Base-by-base conservation (phyloP, 2,797 vertebrate genomes). In the Microctenopoma stevenorrisi region DNA sequence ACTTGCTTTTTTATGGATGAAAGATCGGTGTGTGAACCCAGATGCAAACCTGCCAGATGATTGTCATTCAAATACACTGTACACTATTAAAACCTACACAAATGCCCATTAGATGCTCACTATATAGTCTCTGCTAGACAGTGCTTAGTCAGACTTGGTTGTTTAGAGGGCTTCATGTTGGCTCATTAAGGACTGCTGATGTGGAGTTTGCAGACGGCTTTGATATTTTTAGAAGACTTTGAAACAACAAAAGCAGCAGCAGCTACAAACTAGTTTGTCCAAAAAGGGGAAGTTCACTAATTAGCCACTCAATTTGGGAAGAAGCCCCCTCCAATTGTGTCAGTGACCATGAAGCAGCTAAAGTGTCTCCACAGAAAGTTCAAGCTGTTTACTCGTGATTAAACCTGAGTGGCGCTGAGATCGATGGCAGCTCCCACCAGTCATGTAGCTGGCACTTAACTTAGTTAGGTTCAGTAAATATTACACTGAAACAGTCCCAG, bases 331-430 rank as follows among this genome's bases (percentile, higher is more conserved):
- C 7, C 16, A 22, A 56, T 42, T 59, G 28, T n/a, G 43, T 76
- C 25, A 46, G 55, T 26, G n/a, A 30, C 40, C 30, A 38, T 28
- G 47, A 33, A 62, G 59, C 43, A 6, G 61, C 52, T 47, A 2
- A 64, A 64, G 56, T 48, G 46, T 69, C 65, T 72, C 55, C 37
- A 35, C 33, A 35, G 7, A 0, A 38, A 73, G 63, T 68, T 38
- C 60, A 65, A 54, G 54, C 65, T 43, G 62, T 49, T 79, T 42
- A 6, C 47, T 64, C 54, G 70, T 57, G 71, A 81, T 81, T 74
- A 64, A 63, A 74, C 43, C 51, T 57, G 49, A 76, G 52, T 11
- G 64, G 38, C 1, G 28, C n/a, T 33, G 54, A 76, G 70, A 79
- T 87, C 7, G 50, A 58, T 74, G 26, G 46, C 62, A 59, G 13